Conservation (phyloP, 2,797 vertebrate species). For the Crocodylus rhombifer region DNA sequence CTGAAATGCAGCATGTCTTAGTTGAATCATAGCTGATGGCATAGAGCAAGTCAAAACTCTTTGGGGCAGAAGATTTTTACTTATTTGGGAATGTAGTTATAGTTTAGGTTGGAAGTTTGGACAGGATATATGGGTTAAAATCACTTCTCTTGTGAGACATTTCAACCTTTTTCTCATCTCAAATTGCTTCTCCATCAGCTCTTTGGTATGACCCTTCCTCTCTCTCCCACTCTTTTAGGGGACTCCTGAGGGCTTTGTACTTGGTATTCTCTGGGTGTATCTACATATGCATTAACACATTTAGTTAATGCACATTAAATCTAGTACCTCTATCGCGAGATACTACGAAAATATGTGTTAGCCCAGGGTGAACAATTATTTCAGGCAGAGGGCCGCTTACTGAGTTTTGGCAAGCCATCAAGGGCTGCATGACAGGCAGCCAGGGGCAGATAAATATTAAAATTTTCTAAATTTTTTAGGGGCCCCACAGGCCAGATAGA, state of each 20-base stretch:
- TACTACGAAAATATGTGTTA: too few species aligned
- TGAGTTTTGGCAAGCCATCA: too few species aligned
- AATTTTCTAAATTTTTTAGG: too few species aligned
- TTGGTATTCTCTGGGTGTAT: not conserved
- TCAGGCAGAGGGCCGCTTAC: too few species aligned
- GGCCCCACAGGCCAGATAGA: too few species aligned
- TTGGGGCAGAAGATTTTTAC: not conserved
- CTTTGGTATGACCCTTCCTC: not conserved
- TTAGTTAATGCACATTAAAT: too few species aligned
- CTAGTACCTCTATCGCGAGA: too few species aligned
- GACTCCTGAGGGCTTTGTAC: not conserved
- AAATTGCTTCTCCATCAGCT: not conserved
- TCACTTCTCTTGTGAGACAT: not conserved
- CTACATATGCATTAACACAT: too few species aligned
- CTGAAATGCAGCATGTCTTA: constrained; percentile 4
- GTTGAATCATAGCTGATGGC: not conserved
- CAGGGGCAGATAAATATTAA: too few species aligned
- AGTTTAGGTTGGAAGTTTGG: not conserved
- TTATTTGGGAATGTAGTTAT: constrained; percentile 10
- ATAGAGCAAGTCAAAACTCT: not conserved
- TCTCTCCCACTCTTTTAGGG: not conserved
- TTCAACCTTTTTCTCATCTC: not conserved
- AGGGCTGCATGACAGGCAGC: too few species aligned
- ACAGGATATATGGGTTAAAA: not conserved
- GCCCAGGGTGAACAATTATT: too few species aligned